Base-by-base conservation (phyloP, 2,888 invertebrate species). In the Gisinianus flammeolus region DNA sequence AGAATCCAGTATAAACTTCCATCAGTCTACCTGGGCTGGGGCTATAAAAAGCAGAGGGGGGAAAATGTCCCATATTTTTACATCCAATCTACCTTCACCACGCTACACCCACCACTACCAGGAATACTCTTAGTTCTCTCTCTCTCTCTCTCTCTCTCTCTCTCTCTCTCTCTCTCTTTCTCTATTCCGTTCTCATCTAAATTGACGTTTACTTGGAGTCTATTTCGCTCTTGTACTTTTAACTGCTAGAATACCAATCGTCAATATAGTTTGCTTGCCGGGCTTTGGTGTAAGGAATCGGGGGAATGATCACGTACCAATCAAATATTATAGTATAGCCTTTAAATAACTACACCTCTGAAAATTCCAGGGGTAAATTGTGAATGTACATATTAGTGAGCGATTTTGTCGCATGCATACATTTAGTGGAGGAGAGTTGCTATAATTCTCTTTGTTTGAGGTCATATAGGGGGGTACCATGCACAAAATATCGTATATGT, bases 51-150 rank as follows among this genome's bases (percentile, higher is more conserved):
- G 6, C 64, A 52, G n/a, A n/a, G 66, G 30, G 35, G 28, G 64
- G 73, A 62, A 58, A 73, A 22, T 73, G 73, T 73, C 73, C 71
- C 73, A 73, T 73, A 73, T 73, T 73, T 73, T 62, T 64, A 19
- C 35, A 62, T 31, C 22, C 62, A 73, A 33, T 35, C 73, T 73
- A 73, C 73, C 64, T 24, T 73, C 73, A 73, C 73, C 73, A 56
- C 30, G 31, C 64, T 26, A 73, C 22, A 26, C 66, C 31, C 19
- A 16, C 31, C 30, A 16, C n/a, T n/a, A n/a, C 31, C 30, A 19
- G 16, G 19, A 26, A 44, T 6, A n/a, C n/a, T n/a, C n/a, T n/a
- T n/a, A n/a, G n/a, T n/a, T n/a, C n/a, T n/a, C n/a, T n/a, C n/a
- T n/a, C 44, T 52, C 19, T 54, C n/a, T 10, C 26, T 1, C 71